Percentiles rank a stretch among this genome's conserved stretches.
phyloP scores from a whole-genome alignment of 2,113 vertebrate genomes.

The Malurus elegans region DNA sequence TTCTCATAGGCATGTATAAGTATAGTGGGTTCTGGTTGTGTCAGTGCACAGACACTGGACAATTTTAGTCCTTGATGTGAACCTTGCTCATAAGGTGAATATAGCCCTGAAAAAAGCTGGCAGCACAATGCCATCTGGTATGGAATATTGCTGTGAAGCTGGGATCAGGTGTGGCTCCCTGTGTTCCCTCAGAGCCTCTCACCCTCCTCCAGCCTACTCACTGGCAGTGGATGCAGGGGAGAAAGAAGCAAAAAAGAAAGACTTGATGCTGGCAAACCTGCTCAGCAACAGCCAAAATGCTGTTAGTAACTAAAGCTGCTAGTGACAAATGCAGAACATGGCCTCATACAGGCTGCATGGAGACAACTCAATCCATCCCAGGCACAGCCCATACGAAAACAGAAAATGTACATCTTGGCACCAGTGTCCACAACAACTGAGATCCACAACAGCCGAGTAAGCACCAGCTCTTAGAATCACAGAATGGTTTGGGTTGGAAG shows the following conservation, averaged over 20 bases:
- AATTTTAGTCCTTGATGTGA: accelerated
- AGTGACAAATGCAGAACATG: not conserved
- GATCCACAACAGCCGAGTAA: not conserved
- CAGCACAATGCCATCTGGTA: not conserved
- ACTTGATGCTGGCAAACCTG: not conserved
- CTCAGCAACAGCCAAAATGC: not conserved
- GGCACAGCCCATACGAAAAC: not conserved
- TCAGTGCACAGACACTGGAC: not conserved
- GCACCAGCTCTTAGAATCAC: not conserved
- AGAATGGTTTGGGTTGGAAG: not conserved
- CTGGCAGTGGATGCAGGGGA: accelerated
- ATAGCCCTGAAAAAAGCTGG: not conserved
- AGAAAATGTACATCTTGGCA: not conserved
- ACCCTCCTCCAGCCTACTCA: not conserved
- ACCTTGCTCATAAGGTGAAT: accelerated
- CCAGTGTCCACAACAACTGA: not conserved
- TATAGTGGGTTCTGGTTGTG: accelerated
- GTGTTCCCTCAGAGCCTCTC: not conserved
- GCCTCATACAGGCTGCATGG: not conserved
- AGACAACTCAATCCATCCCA: not conserved
- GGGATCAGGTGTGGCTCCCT: not conserved
- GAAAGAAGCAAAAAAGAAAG: not conserved
- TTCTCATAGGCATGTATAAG: accelerated
- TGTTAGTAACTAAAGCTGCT: not conserved
- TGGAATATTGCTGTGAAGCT: accelerated